Percentiles rank a stretch among this genome's conserved stretches.
phyloP scores from a whole-genome alignment of 1,140 invertebrate genomes.

The Meloidogyne exigua region DNA sequence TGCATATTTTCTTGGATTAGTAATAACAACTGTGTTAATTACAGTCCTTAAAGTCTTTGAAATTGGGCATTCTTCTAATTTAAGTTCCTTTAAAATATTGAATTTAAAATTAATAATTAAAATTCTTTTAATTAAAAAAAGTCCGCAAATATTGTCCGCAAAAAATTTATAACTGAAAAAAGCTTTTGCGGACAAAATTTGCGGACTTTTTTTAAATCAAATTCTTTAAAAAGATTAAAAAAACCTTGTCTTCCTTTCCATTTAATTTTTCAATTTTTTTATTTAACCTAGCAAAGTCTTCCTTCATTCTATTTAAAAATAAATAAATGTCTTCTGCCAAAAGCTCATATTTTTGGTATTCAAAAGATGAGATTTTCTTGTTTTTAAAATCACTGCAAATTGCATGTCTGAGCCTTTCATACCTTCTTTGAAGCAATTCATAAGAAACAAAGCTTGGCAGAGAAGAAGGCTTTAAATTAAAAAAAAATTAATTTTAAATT shows the following conservation, averaged over 20 bases:
- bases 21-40: neutral
- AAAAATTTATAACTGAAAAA: too few relatives aligned
- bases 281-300: conserved; percentile 16
- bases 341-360: neutral
- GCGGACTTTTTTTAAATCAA: too few relatives aligned
- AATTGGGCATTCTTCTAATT: neutral
- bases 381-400: conserved; percentile 4
- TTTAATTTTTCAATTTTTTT: conserved; percentile 9
- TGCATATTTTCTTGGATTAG: neutral
- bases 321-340: neutral
- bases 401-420: conserved; percentile 8
- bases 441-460: neutral
- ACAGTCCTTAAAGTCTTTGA: neutral
- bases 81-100: too few relatives aligned
- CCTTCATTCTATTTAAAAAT: neutral
- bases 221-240: too few relatives aligned
- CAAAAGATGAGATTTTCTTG: neutral
- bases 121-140: neutral
- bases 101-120: too few relatives aligned
- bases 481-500: neutral
- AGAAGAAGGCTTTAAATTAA: neutral
- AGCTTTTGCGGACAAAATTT: too few relatives aligned
- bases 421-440: conserved; percentile 7
- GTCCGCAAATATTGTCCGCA: neutral
- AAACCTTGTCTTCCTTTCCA: too few relatives aligned